phyloP scores from a whole-genome alignment of 2,113 vertebrate genomes.

The Callipepla californica region DNA sequence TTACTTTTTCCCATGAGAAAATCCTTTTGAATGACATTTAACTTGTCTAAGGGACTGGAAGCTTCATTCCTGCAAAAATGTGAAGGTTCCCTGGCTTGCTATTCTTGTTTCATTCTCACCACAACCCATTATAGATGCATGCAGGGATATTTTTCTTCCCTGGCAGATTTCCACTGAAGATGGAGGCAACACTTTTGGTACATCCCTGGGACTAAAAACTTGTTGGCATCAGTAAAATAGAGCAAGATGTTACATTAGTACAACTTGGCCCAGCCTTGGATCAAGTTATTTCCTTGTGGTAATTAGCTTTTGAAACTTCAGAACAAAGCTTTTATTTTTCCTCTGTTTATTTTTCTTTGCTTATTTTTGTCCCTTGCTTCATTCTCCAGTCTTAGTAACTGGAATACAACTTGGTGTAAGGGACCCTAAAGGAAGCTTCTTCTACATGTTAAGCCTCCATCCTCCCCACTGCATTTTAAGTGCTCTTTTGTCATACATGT shows the following conservation, averaged over 20 bases:
- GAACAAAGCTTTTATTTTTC: not conserved
- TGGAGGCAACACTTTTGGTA: conserved; percentile 76
- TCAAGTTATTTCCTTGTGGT: not conserved
- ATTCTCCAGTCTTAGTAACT: not conserved
- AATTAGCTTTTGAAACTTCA: not conserved
- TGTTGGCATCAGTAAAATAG: conserved; percentile 69
- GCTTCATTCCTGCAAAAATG: not conserved
- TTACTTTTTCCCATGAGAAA: conserved; percentile 56
- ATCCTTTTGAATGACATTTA: not conserved
- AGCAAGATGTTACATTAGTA: not conserved
- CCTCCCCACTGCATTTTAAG: not conserved
- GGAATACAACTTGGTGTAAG: not conserved
- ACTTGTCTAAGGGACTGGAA: conserved; percentile 16
- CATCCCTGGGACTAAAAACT: conserved; percentile 76
- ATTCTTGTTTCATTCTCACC: not conserved
- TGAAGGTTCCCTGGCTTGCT: conserved; percentile 5
- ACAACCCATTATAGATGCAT: not conserved
- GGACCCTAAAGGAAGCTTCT: not conserved
- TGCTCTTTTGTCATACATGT: not conserved
- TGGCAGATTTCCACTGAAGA: conserved; percentile 40
- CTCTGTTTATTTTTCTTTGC: not conserved
- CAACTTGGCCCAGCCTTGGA: not conserved
- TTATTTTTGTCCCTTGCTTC: not conserved
- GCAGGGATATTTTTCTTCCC: not conserved
- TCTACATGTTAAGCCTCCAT: not conserved